These are phyloP conservation scores for Brachypalpus laphriformis DNA, from an alignment of 2,888 invertebrate genomes.

Conservation along the genomic window DNA sequence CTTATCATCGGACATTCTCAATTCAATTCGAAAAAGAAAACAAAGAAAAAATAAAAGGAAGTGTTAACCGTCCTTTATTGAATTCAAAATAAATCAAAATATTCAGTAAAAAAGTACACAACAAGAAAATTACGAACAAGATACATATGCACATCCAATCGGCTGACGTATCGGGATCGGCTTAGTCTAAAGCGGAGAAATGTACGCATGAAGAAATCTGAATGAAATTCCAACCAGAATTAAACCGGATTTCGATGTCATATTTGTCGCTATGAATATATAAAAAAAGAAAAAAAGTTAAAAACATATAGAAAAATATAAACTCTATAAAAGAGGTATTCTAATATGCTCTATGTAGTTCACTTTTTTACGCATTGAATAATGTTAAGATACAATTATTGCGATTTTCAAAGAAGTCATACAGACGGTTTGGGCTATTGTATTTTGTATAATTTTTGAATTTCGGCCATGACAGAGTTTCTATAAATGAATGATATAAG, in stretches of 20 bases:
- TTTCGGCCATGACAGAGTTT: no score
- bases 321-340: background rate
- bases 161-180: conserved; percentile 43
- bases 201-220: conserved; percentile 48
- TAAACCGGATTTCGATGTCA: conserved; percentile 48
- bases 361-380: background rate
- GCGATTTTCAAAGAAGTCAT: no score
- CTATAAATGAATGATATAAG: no score
- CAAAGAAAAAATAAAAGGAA: conserved; percentile 7
- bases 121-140: conserved; percentile 35
- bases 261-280: conserved; percentile 26
- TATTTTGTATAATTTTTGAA: no score
- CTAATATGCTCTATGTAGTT: background rate
- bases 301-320: background rate
- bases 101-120: conserved; percentile 10
- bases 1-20: conserved; percentile 31
- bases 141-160: conserved; percentile 25
- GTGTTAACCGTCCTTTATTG: conserved; percentile 19
- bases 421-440: background rate
- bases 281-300: background rate
- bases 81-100: conserved; percentile 37
- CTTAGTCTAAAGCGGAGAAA: conserved; percentile 44
- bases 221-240: conserved; percentile 33
- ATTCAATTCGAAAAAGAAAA: conserved; percentile 35
- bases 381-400: background rate